Evolutionary conservation across 2,888 invertebrate genomes (phyloP).

Genomic region (Ectemnius cavifrons): DNA sequence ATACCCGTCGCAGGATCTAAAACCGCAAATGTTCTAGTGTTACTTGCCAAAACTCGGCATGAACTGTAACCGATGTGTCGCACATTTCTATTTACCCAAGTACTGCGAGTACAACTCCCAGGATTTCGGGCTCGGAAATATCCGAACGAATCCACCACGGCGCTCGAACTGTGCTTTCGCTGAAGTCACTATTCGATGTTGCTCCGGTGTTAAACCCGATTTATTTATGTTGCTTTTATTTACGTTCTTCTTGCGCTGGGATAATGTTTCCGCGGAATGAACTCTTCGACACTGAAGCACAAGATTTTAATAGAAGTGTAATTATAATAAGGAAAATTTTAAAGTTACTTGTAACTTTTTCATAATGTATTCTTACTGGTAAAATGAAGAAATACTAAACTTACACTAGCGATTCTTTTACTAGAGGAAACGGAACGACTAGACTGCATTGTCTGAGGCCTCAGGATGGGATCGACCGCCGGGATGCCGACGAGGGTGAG

Average conservation of each 20-base stretch:
- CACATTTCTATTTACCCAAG: constrained; percentile 80
- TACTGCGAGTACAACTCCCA: constrained; percentile 91
- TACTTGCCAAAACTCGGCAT: background rate
- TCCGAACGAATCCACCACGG: constrained; percentile 92
- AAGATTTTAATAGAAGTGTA: background rate
- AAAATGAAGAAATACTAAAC: constrained; percentile 23
- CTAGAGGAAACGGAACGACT: constrained; percentile 66
- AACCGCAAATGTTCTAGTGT: constrained; percentile 26
- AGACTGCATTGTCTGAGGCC: constrained; percentile 72
- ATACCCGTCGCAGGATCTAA: constrained; percentile 87
- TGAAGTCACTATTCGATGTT: constrained; percentile 86
- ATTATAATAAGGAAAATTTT: too few species aligned
- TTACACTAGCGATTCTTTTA: constrained; percentile 69
- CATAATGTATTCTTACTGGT: too few species aligned
- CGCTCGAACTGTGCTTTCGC: constrained; percentile 89
- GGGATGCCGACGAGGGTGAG: constrained; percentile 94
- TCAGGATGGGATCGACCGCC: constrained; percentile 85
- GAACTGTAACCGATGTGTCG: background rate
- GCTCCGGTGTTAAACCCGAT: constrained; percentile 85
- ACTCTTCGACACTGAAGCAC: constrained; percentile 83
- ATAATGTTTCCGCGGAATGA: constrained; percentile 86
- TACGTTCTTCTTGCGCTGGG: constrained; percentile 70
- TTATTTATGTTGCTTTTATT: constrained; percentile 76
- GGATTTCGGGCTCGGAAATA: constrained; percentile 93
- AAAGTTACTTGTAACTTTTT: too few species aligned